Percentiles rank a stretch among this genome's conserved stretches.
Evolutionary conservation across 2,797 vertebrate genomes (phyloP).

Genomic region (Paramormyrops hopkinsi): DNA sequence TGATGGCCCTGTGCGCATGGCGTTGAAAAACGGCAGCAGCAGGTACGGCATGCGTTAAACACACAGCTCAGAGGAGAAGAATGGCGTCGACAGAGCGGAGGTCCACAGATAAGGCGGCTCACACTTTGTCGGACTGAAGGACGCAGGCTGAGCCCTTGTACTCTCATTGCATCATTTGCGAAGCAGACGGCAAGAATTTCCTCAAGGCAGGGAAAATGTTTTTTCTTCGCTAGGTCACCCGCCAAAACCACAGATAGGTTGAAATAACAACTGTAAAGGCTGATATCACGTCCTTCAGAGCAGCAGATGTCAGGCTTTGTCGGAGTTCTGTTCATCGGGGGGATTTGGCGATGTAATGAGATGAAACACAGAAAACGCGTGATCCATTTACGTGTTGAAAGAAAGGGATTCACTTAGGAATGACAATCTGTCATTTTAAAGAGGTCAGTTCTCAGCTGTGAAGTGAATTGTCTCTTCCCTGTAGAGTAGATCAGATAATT

Average conservation of each 20-base stretch:
- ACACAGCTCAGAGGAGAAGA: background rate
- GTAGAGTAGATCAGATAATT: background rate
- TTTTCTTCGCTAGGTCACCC: background rate
- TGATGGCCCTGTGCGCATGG: background rate
- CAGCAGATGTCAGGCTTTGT: background rate
- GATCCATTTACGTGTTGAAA: conserved; percentile 1
- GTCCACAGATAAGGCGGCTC: background rate
- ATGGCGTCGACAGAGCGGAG: background rate
- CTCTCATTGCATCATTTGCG: conserved; percentile 5
- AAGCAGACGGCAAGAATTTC: conserved; percentile 11
- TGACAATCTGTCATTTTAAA: background rate
- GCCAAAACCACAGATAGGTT: background rate
- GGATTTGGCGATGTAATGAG: background rate
- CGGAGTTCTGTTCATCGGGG: background rate
- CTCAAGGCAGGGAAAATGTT: conserved; percentile 10
- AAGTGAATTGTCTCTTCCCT: background rate
- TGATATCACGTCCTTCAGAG: background rate
- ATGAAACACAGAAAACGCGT: background rate
- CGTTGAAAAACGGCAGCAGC: too few relatives aligned
- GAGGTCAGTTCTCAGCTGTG: background rate
- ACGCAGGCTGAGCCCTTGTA: background rate
- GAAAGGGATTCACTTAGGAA: background rate
- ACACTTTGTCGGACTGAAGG: background rate
- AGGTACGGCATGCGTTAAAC: background rate
- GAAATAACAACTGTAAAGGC: background rate